These are phyloP conservation scores for Himalopsyche japonica DNA, from an alignment of 2,888 invertebrate species.

Conservation along the genomic window DNA sequence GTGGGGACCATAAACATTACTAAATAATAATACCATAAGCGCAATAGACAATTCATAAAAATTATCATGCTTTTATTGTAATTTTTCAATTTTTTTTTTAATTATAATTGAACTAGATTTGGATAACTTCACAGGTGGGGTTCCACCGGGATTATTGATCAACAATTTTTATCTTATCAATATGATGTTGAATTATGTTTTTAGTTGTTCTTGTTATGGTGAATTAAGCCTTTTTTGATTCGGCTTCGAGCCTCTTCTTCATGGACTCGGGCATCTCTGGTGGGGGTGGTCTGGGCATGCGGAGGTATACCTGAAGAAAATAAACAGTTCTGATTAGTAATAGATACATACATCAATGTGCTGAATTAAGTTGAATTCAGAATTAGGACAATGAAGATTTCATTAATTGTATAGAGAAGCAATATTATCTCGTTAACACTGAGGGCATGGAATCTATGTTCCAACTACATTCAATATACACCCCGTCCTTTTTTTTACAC, in stretches of 20 bases:
- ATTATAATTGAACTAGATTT: background rate
- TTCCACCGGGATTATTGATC: background rate
- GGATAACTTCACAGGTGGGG: background rate
- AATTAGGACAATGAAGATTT: too few species aligned
- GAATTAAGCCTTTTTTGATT: slow-evolving; percentile 42
- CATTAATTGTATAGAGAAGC: too few species aligned
- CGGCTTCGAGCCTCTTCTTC: slow-evolving; percentile 68
- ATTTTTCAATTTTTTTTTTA: background rate
- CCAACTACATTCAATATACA: too few species aligned
- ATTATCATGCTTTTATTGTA: background rate
- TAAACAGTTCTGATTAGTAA: too few species aligned
- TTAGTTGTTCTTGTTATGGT: background rate
- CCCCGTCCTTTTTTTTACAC: too few species aligned
- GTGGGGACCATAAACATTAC: background rate
- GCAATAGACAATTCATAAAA: background rate
- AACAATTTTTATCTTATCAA: background rate
- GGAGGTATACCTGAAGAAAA: slow-evolving; percentile 62
- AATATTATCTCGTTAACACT: too few species aligned
- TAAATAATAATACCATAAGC: background rate
- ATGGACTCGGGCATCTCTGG: slow-evolving; percentile 94
- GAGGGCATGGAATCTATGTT: too few species aligned
- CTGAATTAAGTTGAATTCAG: too few species aligned
- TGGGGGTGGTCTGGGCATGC: slow-evolving; percentile 94
- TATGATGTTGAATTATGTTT: background rate
- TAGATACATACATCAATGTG: too few species aligned